phyloP scores from a whole-genome alignment of 2,888 invertebrate genomes.

The Callinectes sapidus region DNA sequence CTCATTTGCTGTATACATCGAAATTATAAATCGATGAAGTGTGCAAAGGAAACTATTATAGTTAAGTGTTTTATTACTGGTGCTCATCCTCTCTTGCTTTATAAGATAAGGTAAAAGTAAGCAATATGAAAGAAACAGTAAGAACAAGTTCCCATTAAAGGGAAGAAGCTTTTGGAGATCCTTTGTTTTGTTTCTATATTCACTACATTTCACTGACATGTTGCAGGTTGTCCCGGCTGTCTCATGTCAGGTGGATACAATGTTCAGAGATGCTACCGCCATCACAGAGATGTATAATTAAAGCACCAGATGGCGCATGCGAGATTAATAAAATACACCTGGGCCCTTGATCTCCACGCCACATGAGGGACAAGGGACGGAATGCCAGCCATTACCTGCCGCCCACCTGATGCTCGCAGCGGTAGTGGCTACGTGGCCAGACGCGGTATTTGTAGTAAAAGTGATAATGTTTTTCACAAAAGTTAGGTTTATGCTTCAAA shows the following conservation, averaged over 20 bases:
- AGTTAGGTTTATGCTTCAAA: not conserved
- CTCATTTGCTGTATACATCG: not conserved
- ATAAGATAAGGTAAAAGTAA: too few species aligned
- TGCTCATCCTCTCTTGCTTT: too few species aligned
- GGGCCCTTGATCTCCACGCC: not conserved
- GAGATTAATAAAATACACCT: not conserved
- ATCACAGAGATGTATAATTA: not conserved
- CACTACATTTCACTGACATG: not conserved
- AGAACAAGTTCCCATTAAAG: too few species aligned
- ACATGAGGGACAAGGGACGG: not conserved
- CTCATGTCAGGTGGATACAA: not conserved
- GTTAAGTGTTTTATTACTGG: too few species aligned
- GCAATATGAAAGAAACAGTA: too few species aligned
- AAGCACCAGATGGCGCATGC: not conserved
- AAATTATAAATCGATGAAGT: too few species aligned
- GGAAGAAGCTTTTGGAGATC: too few species aligned
- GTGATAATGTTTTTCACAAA: not conserved
- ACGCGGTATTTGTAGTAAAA: not conserved
- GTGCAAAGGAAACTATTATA: too few species aligned
- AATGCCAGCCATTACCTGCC: constrained; percentile 6
- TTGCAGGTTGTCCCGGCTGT: not conserved
- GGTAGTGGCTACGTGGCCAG: not conserved
- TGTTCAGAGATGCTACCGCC: not conserved
- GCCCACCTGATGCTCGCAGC: not conserved
- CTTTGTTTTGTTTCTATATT: too few species aligned